A percentile compares a stretch with the other conserved stretches of the same genome.
These are phyloP conservation scores for Tenebrosternarchus preto DNA, from an alignment of 2,113 vertebrate genomes.

Conservation along the genomic window DNA sequence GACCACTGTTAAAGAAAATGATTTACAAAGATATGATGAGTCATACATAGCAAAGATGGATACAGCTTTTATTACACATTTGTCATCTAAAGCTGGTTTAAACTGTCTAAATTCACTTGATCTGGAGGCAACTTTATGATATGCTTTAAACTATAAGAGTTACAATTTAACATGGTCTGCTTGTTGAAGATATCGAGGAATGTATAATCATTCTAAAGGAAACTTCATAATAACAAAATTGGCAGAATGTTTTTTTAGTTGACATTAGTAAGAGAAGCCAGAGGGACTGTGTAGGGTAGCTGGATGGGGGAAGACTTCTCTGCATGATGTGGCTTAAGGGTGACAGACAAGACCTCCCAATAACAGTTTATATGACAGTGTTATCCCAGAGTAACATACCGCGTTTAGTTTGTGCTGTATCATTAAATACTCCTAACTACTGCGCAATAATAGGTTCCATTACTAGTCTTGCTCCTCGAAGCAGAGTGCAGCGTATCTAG, in stretches of 20 bases:
- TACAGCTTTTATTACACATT: too few relatives aligned
- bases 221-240: too few relatives aligned
- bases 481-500: background rate
- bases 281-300: background rate
- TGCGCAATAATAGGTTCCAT: background rate
- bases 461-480: background rate
- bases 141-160: too few relatives aligned
- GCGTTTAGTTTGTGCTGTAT: background rate
- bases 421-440: background rate
- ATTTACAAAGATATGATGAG: too few relatives aligned
- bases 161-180: too few relatives aligned
- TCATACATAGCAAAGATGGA: too few relatives aligned
- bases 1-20: too few relatives aligned
- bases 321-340: background rate
- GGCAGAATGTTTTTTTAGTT: background rate
- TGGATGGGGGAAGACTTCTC: background rate
- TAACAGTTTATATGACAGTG: background rate
- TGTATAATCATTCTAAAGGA: too few relatives aligned
- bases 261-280: background rate
- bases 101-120: too few relatives aligned
- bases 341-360: background rate
- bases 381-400: conserved; percentile 9
- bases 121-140: too few relatives aligned
- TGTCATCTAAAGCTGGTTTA: too few relatives aligned
- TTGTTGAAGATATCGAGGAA: too few relatives aligned